phyloP scores from a whole-genome alignment of 2,113 vertebrate genomes.

The Serilophus lunatus region DNA sequence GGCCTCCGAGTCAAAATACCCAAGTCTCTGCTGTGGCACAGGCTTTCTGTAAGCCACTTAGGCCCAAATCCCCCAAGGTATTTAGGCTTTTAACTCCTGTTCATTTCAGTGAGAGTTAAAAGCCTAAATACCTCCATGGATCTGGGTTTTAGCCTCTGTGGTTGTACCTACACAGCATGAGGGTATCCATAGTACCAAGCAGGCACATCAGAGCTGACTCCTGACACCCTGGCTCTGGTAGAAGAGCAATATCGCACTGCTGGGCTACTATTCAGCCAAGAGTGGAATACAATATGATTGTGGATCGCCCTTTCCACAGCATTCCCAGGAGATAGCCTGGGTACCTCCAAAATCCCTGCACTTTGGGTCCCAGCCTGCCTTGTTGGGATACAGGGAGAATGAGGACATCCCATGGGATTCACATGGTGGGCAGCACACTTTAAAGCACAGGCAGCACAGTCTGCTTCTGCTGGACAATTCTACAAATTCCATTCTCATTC shows the following conservation, averaged over 20 bases:
- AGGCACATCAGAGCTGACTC: neutral
- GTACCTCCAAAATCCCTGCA: neutral
- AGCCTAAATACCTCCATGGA: constrained; percentile 38
- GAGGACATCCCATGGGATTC: neutral
- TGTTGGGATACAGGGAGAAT: accelerated
- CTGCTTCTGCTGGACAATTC: neutral
- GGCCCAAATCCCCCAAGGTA: constrained; percentile 61
- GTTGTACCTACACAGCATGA: neutral
- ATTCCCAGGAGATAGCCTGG: neutral
- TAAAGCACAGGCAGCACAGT: neutral
- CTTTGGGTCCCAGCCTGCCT: neutral
- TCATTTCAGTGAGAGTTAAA: constrained; percentile 57
- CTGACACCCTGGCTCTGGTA: neutral
- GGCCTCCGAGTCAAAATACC: constrained; percentile 4
- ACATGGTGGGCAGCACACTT: accelerated
- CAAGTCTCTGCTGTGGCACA: constrained; percentile 26
- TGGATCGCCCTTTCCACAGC: neutral
- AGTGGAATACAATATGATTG: neutral
- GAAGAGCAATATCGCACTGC: neutral
- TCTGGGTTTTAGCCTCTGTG: constrained; percentile 12
- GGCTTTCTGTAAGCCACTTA: constrained; percentile 64
- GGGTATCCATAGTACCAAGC: neutral
- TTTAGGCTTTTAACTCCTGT: constrained; percentile 66
- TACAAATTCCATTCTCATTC: neutral
- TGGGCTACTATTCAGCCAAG: neutral